Base-by-base conservation (phyloP, 2,888 invertebrate genomes). In the Parelbella ahira region DNA sequence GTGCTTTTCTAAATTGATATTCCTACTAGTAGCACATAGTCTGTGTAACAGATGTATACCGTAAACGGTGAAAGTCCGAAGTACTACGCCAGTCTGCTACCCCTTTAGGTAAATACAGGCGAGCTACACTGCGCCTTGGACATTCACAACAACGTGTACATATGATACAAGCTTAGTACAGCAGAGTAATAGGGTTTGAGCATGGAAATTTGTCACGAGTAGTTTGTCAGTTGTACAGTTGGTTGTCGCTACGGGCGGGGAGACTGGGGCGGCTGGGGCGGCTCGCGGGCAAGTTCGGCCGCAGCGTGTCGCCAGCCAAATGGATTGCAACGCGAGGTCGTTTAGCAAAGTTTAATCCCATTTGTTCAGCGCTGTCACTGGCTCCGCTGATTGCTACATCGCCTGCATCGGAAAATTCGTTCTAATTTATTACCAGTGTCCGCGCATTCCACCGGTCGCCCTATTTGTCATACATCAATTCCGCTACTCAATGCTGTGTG, bases 271-370 rank as follows among this genome's bases (percentile, higher is more conserved):
- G 9, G 15, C 11, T 15, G n/a, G n/a, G n/a, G n/a, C n/a, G n/a
- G n/a, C n/a, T n/a, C n/a, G n/a, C 43, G 59, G 58, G 53, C 55
- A 75, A 76, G 71, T 77, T 79, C 70, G 54, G 52, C 74, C 68
- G 64, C 69, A 68, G 61, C 56, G 50, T 65, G 71, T 71, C 73
- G 73, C 71, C 48, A 62, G 51, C 66, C 71, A 77, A 76, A 82
- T 77, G 76, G 73, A 79, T 79, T 73, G 74, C 75, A 72, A 74
- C 68, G 71, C 78, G 73, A 80, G 75, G 76, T 75, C 75, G 79
- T 78, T 84, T 76, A 80, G 74, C 81, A 78, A 81, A 83, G 72
- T 83, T 81, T 81, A 83, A 83, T 82, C 78, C 72, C 69, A 75
- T 81, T 83, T 75, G 68, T 67, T 62, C 63, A 58, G 55, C 56